phyloP scores from a whole-genome alignment of 23 tunicate species.

The Aplidium turbinatum region DNA sequence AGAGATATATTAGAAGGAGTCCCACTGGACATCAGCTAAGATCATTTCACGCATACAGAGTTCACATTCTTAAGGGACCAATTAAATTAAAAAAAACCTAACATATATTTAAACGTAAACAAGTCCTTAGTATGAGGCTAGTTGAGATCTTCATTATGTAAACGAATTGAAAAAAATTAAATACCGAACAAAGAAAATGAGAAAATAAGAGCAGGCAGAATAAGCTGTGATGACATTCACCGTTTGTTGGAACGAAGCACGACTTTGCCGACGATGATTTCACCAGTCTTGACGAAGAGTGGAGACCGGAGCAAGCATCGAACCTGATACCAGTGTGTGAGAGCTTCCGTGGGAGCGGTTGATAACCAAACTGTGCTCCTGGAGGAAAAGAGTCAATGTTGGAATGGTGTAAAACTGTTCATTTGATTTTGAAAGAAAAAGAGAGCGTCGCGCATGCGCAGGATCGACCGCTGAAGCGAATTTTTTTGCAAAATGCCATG shows the following conservation, averaged over 20 bases:
- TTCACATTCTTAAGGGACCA: too few species aligned
- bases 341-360: constrained; percentile 96
- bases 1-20: too few species aligned
- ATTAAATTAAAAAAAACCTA: too few species aligned
- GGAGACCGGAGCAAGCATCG: constrained; percentile 95
- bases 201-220: neutral
- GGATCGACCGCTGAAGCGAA: too few species aligned
- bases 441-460: too few species aligned
- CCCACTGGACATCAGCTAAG: too few species aligned
- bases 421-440: neutral
- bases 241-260: constrained; percentile 91
- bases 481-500: too few species aligned
- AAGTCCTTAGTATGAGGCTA: too few species aligned
- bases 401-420: neutral
- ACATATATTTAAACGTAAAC: too few species aligned
- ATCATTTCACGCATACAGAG: too few species aligned
- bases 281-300: constrained; percentile 96
- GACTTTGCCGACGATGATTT: constrained; percentile 85
- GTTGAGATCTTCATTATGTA: too few species aligned
- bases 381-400: neutral
- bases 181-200: neutral
- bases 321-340: constrained; percentile 99
- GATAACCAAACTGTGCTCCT: constrained; percentile 84
- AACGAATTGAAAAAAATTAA: neutral
- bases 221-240: too few species aligned